Conservation (phyloP, 2,113 vertebrate genomes). For the Octodon degus region DNA sequence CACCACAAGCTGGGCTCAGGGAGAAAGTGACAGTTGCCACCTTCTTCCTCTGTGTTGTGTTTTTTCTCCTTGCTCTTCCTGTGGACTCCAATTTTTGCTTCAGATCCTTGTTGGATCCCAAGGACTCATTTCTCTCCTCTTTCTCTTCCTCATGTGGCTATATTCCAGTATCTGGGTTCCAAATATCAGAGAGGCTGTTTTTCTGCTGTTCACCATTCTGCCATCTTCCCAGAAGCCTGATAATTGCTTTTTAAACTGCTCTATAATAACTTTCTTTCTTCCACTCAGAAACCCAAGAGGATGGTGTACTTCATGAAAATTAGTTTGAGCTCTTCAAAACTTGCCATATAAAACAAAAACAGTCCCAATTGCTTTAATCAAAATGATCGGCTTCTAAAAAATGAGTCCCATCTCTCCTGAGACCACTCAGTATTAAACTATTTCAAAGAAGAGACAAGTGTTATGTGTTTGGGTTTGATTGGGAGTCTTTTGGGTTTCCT, state of each 20-base stretch:
- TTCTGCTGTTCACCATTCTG: not conserved
- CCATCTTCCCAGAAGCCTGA: not conserved
- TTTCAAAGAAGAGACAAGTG: constrained; percentile 51
- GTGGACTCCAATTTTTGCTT: not conserved
- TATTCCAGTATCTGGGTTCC: not conserved
- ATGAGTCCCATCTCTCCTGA: constrained; percentile 56
- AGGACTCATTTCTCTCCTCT: too few relatives aligned
- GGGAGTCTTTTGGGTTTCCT: not conserved
- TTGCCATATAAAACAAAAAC: constrained; percentile 76
- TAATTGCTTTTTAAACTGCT: constrained; percentile 75
- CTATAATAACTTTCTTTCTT: constrained; percentile 67
- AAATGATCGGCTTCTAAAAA: constrained; percentile 76
- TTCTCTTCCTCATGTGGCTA: not conserved
- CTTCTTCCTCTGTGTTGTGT: not conserved
- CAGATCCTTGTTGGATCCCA: not conserved
- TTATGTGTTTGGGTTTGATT: constrained; percentile 17
- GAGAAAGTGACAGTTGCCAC: not conserved
- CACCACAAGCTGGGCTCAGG: not conserved
- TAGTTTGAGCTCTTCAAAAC: constrained; percentile 77
- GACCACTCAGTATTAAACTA: constrained; percentile 65
- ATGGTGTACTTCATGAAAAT: constrained; percentile 73
- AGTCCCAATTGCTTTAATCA: constrained; percentile 74
- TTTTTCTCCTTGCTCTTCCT: not conserved
- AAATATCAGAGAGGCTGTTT: not conserved
- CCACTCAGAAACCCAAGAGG: constrained; percentile 66